phyloP scores from a whole-genome alignment of 2,113 vertebrate genomes.

The Origma solitaria region DNA sequence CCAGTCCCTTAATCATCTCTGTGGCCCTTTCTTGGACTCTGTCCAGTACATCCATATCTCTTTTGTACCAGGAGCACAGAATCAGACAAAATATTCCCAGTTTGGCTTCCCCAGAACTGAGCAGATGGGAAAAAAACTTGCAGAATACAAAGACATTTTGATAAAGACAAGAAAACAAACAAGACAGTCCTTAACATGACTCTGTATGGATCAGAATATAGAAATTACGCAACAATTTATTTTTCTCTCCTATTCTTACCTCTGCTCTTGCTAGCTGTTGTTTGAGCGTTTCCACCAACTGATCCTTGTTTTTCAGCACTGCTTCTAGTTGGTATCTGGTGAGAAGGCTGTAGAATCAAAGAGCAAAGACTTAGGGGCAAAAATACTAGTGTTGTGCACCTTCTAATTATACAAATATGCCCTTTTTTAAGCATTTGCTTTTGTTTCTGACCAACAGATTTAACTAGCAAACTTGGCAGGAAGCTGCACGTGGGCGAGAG shows the following conservation, averaged over 20 bases:
- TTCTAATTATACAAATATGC: not conserved
- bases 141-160: not conserved
- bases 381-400: not conserved
- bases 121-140: not conserved
- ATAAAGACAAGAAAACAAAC: not conserved
- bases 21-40: not conserved
- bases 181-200: not conserved
- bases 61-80: not conserved
- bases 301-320: conserved; percentile 69
- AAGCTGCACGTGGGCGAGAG: not conserved
- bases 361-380: not conserved
- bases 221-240: not conserved
- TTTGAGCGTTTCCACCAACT: conserved; percentile 66
- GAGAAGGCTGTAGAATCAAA: conserved; percentile 18
- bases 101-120: not conserved
- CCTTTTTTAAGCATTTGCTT: not conserved
- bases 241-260: conserved; percentile 20
- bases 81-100: not conserved
- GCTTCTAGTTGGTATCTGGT: conserved; percentile 62
- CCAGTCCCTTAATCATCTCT: not conserved
- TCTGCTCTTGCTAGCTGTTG: conserved; percentile 59
- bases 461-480: not conserved
- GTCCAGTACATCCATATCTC: not conserved
- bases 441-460: not conserved
- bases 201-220: not conserved